Percentiles rank a stretch among this genome's conserved stretches.
Conservation (phyloP, 2,797 vertebrate species). For the Onychomys torridus region DNA sequence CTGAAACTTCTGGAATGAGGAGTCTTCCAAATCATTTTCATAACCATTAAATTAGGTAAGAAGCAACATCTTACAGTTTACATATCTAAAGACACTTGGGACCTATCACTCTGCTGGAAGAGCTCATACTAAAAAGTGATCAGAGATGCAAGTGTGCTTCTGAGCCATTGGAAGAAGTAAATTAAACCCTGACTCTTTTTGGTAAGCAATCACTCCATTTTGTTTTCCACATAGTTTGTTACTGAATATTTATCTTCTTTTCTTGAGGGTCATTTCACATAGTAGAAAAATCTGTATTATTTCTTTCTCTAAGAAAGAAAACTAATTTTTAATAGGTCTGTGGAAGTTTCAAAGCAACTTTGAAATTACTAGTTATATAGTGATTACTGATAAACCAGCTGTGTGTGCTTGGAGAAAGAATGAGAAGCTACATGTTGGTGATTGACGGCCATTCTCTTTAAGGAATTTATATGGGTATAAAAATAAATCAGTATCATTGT, state of each 20-base stretch:
- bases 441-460: constrained; percentile 22
- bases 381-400: constrained; percentile 4
- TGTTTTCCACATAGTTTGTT: constrained; percentile 18
- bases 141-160: not conserved
- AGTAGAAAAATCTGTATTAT: constrained; percentile 55
- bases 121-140: constrained; percentile 1
- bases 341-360: constrained; percentile 52
- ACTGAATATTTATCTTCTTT: constrained; percentile 62
- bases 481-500: constrained; percentile 34
- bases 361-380: constrained; percentile 32
- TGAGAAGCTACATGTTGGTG: constrained; percentile 58
- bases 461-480: not conserved
- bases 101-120: not conserved
- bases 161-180: not conserved
- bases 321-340: constrained; percentile 66
- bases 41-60: not conserved
- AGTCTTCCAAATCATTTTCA: not conserved
- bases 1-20: constrained; percentile 8
- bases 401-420: constrained; percentile 32
- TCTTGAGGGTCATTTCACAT: constrained; percentile 43
- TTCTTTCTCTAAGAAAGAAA: not conserved
- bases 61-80: constrained; percentile 11
- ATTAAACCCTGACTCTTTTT: not conserved
- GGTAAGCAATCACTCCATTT: not conserved
- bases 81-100: not conserved